Evolutionary conservation across 2,797 vertebrate species (phyloP).

Genomic region (Bovichtus diacanthus): DNA sequence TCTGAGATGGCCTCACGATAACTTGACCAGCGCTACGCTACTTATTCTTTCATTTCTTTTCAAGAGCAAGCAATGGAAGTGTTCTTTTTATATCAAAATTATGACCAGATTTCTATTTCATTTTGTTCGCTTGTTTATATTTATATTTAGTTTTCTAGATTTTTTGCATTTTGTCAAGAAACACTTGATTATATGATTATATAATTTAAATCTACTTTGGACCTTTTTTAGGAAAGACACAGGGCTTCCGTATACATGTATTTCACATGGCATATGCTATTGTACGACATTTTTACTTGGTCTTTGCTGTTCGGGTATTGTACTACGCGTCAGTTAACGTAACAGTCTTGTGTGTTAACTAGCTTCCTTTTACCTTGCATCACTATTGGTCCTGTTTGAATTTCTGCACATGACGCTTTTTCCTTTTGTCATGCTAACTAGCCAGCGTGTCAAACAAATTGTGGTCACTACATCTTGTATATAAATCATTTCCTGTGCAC

Average conservation of each 20-base stretch:
- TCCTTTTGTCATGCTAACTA: not conserved
- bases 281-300: no score
- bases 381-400: not conserved
- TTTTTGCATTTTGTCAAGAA: not conserved
- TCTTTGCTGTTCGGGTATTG: not conserved
- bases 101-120: not conserved
- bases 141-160: not conserved
- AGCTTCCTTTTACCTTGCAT: not conserved
- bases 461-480: not conserved
- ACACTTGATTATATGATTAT: not conserved
- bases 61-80: not conserved
- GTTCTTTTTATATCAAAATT: not conserved
- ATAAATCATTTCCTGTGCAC: not conserved
- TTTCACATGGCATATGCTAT: not conserved
- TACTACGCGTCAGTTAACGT: not conserved
- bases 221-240: not conserved
- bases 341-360: not conserved
- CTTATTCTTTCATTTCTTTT: not conserved
- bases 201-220: not conserved
- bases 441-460: not conserved
- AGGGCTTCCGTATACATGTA: not conserved
- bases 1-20: not conserved
- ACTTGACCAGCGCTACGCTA: not conserved
- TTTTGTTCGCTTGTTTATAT: not conserved
- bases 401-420: not conserved